Percentiles rank a stretch among this genome's conserved stretches.
phyloP scores from a whole-genome alignment of 37 sponge, comb jelly and placozoan genomes.

The Geodia barretti region DNA sequence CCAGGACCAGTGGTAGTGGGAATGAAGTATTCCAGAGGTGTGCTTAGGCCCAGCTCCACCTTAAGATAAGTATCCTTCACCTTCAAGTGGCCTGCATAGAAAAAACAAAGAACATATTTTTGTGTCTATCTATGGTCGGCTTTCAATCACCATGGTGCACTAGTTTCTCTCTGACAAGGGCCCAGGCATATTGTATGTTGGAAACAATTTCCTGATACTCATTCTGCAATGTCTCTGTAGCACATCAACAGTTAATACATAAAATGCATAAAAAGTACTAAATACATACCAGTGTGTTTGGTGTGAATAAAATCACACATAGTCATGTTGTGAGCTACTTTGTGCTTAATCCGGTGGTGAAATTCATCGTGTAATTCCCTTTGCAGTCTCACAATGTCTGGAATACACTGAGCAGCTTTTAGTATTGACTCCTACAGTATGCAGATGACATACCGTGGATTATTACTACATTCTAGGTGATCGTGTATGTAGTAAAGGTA shows the following conservation, averaged over 20 bases:
- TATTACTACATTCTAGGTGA: too few relatives aligned
- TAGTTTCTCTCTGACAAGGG: constrained; percentile 53
- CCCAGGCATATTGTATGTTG: constrained; percentile 62
- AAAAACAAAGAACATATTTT: too few relatives aligned
- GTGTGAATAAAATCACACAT: constrained; percentile 39
- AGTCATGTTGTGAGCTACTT: constrained; percentile 41
- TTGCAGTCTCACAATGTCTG: constrained; percentile 70
- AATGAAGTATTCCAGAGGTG: constrained; percentile 61
- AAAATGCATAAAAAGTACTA: background rate
- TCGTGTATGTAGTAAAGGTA: background rate
- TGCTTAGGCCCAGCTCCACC: constrained; percentile 5
- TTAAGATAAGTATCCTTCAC: constrained; percentile 40
- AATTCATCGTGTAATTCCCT: constrained; percentile 33
- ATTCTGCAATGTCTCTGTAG: constrained; percentile 24
- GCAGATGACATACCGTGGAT: too few relatives aligned
- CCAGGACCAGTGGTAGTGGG: constrained; percentile 72
- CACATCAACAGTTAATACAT: background rate
- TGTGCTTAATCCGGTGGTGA: constrained; percentile 43
- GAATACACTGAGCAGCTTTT: constrained; percentile 73
- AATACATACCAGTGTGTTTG: constrained; percentile 1
- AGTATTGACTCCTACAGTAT: constrained; percentile 58
- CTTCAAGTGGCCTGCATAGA: constrained; percentile 27
- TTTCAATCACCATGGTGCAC: constrained; percentile 42
- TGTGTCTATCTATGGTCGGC: background rate
- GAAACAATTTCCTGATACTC: constrained; percentile 23